Conservation (phyloP, 1,140 invertebrate genomes). For the Cylas formicarius region DNA sequence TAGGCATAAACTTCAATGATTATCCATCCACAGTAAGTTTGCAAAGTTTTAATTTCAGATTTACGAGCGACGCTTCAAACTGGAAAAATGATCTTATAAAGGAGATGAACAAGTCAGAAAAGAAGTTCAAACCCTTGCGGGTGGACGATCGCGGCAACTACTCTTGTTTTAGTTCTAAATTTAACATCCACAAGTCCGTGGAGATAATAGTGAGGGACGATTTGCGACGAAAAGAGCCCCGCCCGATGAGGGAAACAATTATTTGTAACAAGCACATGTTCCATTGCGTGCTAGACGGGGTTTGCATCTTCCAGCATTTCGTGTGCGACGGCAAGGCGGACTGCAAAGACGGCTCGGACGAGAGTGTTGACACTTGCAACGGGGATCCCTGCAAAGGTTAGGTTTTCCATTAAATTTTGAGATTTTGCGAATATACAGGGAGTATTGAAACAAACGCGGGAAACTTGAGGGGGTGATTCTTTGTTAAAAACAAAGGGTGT, state of each 20-base stretch:
- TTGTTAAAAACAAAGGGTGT: too few species aligned
- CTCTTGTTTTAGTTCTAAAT: conserved; percentile 35
- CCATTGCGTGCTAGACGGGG: conserved; percentile 36
- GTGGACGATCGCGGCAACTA: conserved; percentile 34
- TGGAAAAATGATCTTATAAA: conserved; percentile 11
- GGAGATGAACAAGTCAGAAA: conserved; percentile 32
- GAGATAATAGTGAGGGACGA: conserved; percentile 28
- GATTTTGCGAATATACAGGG: too few species aligned
- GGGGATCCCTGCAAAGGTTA: conserved; percentile 47
- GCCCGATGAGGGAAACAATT: conserved; percentile 23
- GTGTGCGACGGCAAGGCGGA: conserved; percentile 59
- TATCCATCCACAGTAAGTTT: background rate
- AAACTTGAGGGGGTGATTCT: too few species aligned
- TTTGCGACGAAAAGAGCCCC: conserved; percentile 13
- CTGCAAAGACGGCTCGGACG: conserved; percentile 53
- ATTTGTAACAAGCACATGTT: conserved; percentile 37
- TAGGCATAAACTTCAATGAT: background rate
- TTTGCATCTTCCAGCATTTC: conserved; percentile 55
- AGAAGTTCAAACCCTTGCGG: conserved; percentile 31
- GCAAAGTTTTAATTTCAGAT: conserved; percentile 10
- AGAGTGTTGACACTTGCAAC: conserved; percentile 43
- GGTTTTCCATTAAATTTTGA: background rate
- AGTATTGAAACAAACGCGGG: too few species aligned
- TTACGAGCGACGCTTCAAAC: conserved; percentile 4
- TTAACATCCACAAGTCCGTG: conserved; percentile 30